Base-by-base conservation (phyloP, 92 coral and sea anemone species). In the Parazoanthus atlanticus region DNA sequence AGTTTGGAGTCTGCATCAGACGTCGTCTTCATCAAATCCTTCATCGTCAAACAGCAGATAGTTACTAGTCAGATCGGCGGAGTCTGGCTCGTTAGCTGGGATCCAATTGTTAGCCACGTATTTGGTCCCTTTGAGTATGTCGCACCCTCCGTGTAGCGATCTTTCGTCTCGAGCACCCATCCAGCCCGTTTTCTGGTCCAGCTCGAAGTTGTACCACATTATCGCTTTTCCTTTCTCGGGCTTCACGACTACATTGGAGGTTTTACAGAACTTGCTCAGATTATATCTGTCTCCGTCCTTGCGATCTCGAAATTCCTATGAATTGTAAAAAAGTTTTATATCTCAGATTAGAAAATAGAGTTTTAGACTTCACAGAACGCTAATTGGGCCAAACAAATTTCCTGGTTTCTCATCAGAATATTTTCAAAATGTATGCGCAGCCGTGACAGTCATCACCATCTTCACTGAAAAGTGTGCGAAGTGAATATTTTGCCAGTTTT, bases 81-180 rank as follows among this genome's bases (percentile, higher is more conserved):
- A 93, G 82, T 95, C 98, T 38, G 92, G 81, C 75, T 95, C 98
- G 6, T 97, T 94, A 7, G 99, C 99, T 19, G 99, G 98, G 61
- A 97, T 89, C 99, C 99, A 97, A 86, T 97, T 97, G 71, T 97
- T 97, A 25, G 99, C 99, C 36, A 97, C 91, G 89, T 91, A 97
- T 75, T 97, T 97, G 19, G 93, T 90, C 84, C 99, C 99, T 82
- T 93, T 94, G 61, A 77, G 93, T 40, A 97, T 97, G 87, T 92
- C 96, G 80, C 99, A 97, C 64, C 99, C 98, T 19, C 69, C 69
- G 46, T 97, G 99, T 16, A 97, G 88, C 15, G 99, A 94, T 5
- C 95, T 85, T 82, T 93, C 98, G 69, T 97, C 99, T 25, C 98
- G 93, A 10, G 84, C 82, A 19, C 94, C 94, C 94, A 97, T 94